These are phyloP conservation scores for Apis mellifera DNA, from an alignment of 1,140 invertebrate genomes.

Conservation along the genomic window DNA sequence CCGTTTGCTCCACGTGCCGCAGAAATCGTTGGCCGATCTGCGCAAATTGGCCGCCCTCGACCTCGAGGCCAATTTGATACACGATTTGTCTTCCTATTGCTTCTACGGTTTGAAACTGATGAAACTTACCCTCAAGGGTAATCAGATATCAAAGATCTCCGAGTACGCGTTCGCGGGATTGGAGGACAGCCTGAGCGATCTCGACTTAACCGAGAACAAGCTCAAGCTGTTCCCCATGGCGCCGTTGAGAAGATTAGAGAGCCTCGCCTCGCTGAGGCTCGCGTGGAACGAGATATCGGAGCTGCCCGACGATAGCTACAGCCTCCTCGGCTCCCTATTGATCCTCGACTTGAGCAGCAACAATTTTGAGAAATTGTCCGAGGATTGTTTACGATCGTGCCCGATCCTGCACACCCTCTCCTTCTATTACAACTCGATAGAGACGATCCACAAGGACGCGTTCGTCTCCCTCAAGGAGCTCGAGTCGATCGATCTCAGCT, in stretches of 20 bases:
- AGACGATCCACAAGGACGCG: conserved; percentile 88
- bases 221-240: conserved; percentile 90
- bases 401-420: conserved; percentile 90
- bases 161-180: conserved; percentile 93
- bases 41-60: conserved; percentile 88
- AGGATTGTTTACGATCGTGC: conserved; percentile 90
- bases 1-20: conserved; percentile 89
- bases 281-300: conserved; percentile 91
- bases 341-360: conserved; percentile 94
- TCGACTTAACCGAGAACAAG: conserved; percentile 93
- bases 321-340: conserved; percentile 86
- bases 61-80: conserved; percentile 92
- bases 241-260: conserved; percentile 88
- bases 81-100: conserved; percentile 91
- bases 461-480: conserved; percentile 88
- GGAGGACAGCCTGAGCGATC: conserved; percentile 89
- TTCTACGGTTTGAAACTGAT: conserved; percentile 92
- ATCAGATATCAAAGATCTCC: conserved; percentile 88
- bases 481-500: conserved; percentile 92
- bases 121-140: conserved; percentile 92
- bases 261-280: conserved; percentile 87
- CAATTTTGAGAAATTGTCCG: conserved; percentile 88
- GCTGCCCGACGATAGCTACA: conserved; percentile 87
- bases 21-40: conserved; percentile 89
- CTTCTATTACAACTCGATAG: conserved; percentile 92